A percentile compares a stretch with the other conserved stretches of the same genome.
Evolutionary conservation across 2,113 vertebrate species (phyloP).

Genomic region (Crotalus helleri): DNA sequence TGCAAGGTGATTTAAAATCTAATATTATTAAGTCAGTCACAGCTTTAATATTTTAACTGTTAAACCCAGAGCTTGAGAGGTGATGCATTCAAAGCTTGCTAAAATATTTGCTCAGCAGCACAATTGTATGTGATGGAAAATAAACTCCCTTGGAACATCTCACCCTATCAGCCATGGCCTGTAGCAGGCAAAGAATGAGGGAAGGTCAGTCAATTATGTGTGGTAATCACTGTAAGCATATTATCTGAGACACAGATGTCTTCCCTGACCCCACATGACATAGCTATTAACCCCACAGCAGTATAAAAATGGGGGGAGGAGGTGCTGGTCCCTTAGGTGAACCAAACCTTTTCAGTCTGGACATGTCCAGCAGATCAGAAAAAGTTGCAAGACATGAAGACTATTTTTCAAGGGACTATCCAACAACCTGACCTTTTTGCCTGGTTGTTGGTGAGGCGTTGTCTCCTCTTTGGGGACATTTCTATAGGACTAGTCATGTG

Average conservation of each 20-base stretch:
- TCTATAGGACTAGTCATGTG: slow-evolving; percentile 77
- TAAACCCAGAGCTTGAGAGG: slow-evolving; percentile 73
- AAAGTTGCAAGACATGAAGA: slow-evolving; percentile 54
- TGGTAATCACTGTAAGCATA: slow-evolving; percentile 92
- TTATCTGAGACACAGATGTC: slow-evolving; percentile 93
- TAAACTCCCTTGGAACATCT: slow-evolving; percentile 79
- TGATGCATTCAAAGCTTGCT: slow-evolving; percentile 91
- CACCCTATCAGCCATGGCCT: slow-evolving; percentile 83
- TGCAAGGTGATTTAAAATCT: slow-evolving; percentile 71
- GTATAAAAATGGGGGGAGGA: slow-evolving; percentile 79
- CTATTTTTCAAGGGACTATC: slow-evolving; percentile 58
- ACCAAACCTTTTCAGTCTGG: slow-evolving; percentile 72
- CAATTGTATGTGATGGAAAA: slow-evolving; percentile 89
- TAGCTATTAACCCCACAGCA: slow-evolving; percentile 85
- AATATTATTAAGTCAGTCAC: slow-evolving; percentile 74
- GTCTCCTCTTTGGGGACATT: slow-evolving; percentile 63
- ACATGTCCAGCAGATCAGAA: slow-evolving; percentile 61
- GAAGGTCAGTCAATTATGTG: slow-evolving; percentile 97
- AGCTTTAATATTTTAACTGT: slow-evolving; percentile 76
- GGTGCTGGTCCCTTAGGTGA: slow-evolving; percentile 71
- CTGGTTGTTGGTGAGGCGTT: slow-evolving; percentile 26
- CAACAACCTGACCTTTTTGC: slow-evolving; percentile 57
- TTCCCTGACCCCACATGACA: slow-evolving; percentile 85
- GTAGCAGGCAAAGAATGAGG: slow-evolving; percentile 84
- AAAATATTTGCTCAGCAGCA: slow-evolving; percentile 93